These are phyloP conservation scores for Argyrosomus japonicus DNA, from an alignment of 2,113 vertebrate genomes.

Conservation along the genomic window DNA sequence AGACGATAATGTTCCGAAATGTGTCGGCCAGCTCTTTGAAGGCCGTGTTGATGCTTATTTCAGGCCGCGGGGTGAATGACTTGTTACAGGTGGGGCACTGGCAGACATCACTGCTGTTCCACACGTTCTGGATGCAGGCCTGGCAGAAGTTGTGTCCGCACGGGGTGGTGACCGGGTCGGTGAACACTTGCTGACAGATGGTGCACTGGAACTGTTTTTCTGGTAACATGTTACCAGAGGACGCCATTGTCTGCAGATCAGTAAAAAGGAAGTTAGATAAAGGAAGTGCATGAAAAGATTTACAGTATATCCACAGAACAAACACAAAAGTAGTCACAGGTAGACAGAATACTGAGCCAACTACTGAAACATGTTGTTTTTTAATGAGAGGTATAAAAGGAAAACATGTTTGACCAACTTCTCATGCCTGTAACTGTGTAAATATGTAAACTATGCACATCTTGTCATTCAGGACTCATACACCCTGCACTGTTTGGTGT, in stretches of 20 bases:
- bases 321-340: background rate
- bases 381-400: background rate
- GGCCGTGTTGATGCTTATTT: constrained; percentile 69
- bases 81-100: constrained; percentile 70
- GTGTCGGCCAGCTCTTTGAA: constrained; percentile 77
- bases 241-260: constrained; percentile 40
- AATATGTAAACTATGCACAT: background rate
- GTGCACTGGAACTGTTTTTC: constrained; percentile 75
- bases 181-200: constrained; percentile 73
- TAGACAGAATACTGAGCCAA: background rate
- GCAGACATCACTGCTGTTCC: constrained; percentile 53
- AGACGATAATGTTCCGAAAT: constrained; percentile 37
- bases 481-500: background rate
- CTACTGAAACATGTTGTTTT: background rate
- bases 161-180: constrained; percentile 75
- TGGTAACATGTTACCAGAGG: constrained; percentile 27
- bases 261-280: constrained; percentile 4
- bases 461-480: constrained; percentile 39
- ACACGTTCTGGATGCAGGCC: constrained; percentile 66
- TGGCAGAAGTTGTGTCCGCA: constrained; percentile 82
- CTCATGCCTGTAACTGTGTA: background rate
- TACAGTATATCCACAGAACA: background rate
- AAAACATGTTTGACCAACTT: background rate
- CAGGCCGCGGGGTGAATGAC: constrained; percentile 59
- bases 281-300: constrained; percentile 16